Percentiles rank a stretch among this genome's conserved stretches.
phyloP scores from a whole-genome alignment of 2,797 vertebrate species.

The Bufotes viridis region DNA sequence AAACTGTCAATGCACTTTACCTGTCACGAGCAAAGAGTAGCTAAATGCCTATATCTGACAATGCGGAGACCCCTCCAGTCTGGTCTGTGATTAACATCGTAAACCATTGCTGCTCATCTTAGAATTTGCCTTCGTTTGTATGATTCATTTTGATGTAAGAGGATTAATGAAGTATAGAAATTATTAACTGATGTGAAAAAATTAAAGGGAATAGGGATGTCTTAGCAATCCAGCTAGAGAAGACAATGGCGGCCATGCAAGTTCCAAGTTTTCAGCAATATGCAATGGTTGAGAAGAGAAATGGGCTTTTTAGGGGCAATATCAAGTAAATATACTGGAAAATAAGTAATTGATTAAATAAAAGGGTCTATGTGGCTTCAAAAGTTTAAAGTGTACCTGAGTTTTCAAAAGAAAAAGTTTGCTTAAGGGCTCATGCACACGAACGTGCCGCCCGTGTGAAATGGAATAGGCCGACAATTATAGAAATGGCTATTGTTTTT shows the following conservation, averaged over 20 bases:
- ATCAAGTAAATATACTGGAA: no score
- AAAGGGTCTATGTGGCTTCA: no score
- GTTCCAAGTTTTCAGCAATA: neutral
- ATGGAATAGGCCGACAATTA: no score
- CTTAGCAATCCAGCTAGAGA: neutral
- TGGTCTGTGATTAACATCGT: constrained; percentile 24
- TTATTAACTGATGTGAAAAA: neutral
- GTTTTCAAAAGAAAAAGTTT: no score
- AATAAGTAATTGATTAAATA: no score
- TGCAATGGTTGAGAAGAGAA: no score
- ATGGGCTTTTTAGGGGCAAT: no score
- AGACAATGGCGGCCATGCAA: neutral
- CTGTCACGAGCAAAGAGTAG: constrained; percentile 45
- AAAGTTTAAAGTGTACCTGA: no score
- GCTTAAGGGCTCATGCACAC: no score
- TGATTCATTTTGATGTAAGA: constrained; percentile 31
- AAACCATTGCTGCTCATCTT: neutral
- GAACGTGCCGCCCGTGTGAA: no score
- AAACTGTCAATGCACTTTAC: constrained; percentile 60
- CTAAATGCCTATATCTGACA: constrained; percentile 54
- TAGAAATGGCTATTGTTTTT: no score
- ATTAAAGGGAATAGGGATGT: neutral
- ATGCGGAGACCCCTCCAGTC: constrained; percentile 38
- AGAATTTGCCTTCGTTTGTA: neutral
- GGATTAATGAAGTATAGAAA: constrained; percentile 7